Evolutionary conservation across 2,888 invertebrate species (phyloP).

Genomic region (Gisinianus flammeolus): DNA sequence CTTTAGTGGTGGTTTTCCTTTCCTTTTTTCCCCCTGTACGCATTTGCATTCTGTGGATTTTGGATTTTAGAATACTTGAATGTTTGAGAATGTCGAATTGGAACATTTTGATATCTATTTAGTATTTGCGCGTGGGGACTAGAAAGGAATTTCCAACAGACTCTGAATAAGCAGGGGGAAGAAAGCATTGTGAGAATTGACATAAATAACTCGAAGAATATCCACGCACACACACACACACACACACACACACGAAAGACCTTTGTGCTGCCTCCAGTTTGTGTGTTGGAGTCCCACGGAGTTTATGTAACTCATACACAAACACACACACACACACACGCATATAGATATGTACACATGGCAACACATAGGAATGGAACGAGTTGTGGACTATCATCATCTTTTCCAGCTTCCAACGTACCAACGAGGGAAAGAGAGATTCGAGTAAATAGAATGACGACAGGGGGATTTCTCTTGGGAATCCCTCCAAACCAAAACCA

Average conservation of each 20-base stretch:
- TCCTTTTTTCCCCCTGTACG: neutral
- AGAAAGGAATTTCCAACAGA: neutral
- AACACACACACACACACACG: too few relatives aligned
- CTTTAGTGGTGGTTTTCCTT: too few relatives aligned
- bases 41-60: neutral
- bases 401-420: neutral
- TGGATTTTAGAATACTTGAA: neutral
- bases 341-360: neutral
- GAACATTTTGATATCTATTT: neutral
- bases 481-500: conserved; percentile 3
- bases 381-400: conserved; percentile 10
- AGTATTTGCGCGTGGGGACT: neutral
- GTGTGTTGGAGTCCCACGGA: too few relatives aligned
- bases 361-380: too few relatives aligned
- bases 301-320: too few relatives aligned
- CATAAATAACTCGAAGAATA: conserved; percentile 1
- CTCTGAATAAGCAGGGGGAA: neutral
- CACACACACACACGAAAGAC: too few relatives aligned
- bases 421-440: conserved; percentile 1
- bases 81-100: neutral
- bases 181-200: conserved; percentile 5
- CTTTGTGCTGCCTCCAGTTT: too few relatives aligned
- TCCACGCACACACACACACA: neutral
- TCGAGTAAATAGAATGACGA: conserved; percentile 34
- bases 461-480: conserved; percentile 29